Base-by-base conservation (phyloP, 2,888 invertebrate species). In the Rutpela maculata region DNA sequence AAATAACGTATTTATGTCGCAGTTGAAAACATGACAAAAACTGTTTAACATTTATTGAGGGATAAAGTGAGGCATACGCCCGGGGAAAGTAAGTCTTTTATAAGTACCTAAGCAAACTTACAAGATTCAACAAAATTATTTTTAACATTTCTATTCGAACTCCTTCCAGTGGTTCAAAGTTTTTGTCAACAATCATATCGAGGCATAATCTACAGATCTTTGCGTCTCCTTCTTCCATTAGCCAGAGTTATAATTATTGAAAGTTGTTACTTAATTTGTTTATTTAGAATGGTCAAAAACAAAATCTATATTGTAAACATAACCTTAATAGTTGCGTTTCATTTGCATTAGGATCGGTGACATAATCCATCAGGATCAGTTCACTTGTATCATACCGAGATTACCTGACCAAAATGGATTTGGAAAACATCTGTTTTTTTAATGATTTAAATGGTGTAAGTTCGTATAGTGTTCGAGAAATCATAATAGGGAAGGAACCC, bases 181-280 rank as follows among this genome's bases (percentile, higher is more conserved):
- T 62, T 12, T 31, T 31, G 5, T n/a, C 62, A 31, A 35, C 31
- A 26, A 62, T 62, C 22, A 31, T 15, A 17, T 22, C 31, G 35
- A 62, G n/a, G 35, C 62, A 62, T 62, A 62, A 31, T 31, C 62
- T 62, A 31, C 62, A 62, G 26, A 62, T 62, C 15, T 31, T 12
- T n/a, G n/a, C 11, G 18, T 60, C 22, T 60, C 60, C 15, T 19
- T 22, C 62, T 62, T 62, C 62, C 62, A 62, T 62, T 62, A 17
- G n/a, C 31, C 26, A 31, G 35, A 19, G 11, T 19, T 59, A 6
- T 9, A 11, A 62, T 62, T 31, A n/a, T 62, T 31, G 31, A n/a
- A 31, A 59, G 1, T 62, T 62, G 62, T 9, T n/a, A 50, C 11
- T n/a, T n/a, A 26, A 26, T 50, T 50, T n/a, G 12, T 50, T 50